Evolutionary conservation across 2,888 invertebrate species (phyloP).

Genomic region (Strigamia maritima): DNA sequence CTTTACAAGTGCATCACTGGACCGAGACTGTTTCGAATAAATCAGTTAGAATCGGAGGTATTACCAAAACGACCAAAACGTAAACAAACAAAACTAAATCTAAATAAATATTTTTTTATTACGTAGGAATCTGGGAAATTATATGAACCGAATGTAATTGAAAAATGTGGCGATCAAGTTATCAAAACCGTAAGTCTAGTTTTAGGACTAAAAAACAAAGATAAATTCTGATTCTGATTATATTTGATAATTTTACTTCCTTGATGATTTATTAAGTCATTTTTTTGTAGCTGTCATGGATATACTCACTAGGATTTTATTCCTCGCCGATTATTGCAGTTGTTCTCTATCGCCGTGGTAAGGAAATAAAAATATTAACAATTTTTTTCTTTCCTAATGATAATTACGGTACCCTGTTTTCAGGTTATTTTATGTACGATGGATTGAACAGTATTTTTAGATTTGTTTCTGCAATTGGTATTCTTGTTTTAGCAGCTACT

Average conservation of each 20-base stretch:
- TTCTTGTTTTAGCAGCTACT: not conserved
- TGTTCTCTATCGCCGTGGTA: not conserved
- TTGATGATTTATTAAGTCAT: not conserved
- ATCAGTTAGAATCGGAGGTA: not conserved
- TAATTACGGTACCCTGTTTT: not conserved
- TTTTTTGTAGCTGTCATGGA: not conserved
- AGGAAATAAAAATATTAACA: not conserved
- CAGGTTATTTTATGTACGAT: not conserved
- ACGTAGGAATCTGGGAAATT: not conserved
- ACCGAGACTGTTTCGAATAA: not conserved
- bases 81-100: too few relatives aligned
- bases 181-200: not conserved
- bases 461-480: not conserved
- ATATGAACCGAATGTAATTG: not conserved
- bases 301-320: not conserved
- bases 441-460: not conserved
- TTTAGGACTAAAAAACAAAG: too few relatives aligned
- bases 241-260: not conserved
- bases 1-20: not conserved
- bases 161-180: not conserved
- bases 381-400: too few relatives aligned
- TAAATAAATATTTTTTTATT: too few relatives aligned
- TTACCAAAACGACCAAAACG: not conserved
- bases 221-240: too few relatives aligned
- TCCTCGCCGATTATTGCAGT: not conserved